Conservation (phyloP, 2,888 invertebrate genomes). For the Diaperis boleti region DNA sequence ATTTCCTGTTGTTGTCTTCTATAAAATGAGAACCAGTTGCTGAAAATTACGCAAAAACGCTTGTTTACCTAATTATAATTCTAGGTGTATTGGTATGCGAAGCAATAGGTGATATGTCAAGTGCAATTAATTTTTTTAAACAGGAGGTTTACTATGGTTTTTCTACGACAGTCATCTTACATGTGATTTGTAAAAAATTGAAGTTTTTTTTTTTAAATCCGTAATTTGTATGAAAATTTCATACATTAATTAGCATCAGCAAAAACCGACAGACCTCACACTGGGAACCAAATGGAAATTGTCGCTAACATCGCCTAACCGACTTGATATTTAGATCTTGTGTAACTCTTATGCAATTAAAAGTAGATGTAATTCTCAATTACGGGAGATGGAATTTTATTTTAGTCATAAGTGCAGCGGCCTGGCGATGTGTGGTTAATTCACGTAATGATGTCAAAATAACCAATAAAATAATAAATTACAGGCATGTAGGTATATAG, state of each 20-base stretch:
- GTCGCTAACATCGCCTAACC: slow-evolving; percentile 1
- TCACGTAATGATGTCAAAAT: not conserved
- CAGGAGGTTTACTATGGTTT: too few relatives aligned
- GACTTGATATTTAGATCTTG: slow-evolving; percentile 17
- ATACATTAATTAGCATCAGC: too few relatives aligned
- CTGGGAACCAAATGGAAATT: not conserved
- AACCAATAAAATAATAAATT: not conserved
- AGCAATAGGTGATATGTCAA: too few relatives aligned
- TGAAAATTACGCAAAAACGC: not conserved
- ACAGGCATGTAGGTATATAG: too few relatives aligned
- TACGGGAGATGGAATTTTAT: slow-evolving; percentile 7
- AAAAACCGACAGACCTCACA: not conserved
- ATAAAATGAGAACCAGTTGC: not conserved
- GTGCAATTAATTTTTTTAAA: too few relatives aligned
- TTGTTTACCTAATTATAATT: too few relatives aligned
- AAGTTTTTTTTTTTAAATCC: too few relatives aligned
- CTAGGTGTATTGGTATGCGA: too few relatives aligned
- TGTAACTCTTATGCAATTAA: slow-evolving; percentile 17
- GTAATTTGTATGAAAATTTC: too few relatives aligned
- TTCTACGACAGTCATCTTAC: too few relatives aligned
- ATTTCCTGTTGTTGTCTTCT: not conserved
- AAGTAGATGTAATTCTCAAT: slow-evolving; percentile 14
- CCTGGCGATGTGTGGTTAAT: not conserved
- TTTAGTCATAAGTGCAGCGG: not conserved
- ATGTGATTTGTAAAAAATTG: too few relatives aligned